phyloP scores from a whole-genome alignment of 2,113 vertebrate genomes.

The Chionis minor region DNA sequence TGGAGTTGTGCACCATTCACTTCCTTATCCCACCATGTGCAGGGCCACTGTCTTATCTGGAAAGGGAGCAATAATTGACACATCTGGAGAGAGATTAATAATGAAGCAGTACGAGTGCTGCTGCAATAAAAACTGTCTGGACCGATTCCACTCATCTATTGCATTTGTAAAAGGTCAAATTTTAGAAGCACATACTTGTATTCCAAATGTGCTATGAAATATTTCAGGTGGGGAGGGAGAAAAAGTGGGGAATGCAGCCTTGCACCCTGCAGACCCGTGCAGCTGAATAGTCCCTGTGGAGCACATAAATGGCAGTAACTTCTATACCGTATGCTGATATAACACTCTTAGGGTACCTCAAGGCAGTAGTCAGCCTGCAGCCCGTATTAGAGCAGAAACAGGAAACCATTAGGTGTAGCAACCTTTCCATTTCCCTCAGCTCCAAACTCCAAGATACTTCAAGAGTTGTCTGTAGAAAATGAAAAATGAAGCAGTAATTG shows the following conservation, averaged over 20 bases:
- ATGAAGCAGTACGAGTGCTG: neutral
- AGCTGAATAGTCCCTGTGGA: neutral
- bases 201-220: neutral
- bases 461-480: neutral
- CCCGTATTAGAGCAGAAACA: neutral
- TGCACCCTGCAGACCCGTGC: neutral
- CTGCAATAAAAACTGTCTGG: neutral
- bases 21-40: neutral
- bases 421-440: neutral
- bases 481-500: neutral
- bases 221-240: neutral
- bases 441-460: neutral
- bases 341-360: neutral
- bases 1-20: neutral
- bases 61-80: neutral
- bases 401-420: neutral
- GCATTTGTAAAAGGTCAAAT: neutral
- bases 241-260: neutral
- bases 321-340: neutral
- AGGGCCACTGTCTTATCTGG: neutral
- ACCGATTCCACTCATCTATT: neutral
- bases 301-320: neutral
- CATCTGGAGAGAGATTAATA: neutral
- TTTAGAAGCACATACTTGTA: neutral
- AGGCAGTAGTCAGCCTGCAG: too few species aligned